Conservation (phyloP, 2,888 invertebrate species). For the Rhingia rostrata region DNA sequence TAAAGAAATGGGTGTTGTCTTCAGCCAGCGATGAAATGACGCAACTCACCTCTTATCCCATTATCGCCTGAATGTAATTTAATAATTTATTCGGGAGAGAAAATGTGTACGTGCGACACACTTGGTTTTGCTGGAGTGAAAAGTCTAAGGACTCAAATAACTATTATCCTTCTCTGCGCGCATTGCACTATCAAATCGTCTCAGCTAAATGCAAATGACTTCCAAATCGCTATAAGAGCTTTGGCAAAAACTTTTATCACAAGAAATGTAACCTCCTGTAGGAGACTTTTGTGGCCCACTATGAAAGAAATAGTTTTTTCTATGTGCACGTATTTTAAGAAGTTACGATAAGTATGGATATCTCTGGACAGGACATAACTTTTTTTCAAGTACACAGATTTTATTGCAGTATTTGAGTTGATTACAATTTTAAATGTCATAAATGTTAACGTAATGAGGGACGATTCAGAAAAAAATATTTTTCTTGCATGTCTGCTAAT, state of each 20-base stretch:
- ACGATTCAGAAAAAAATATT: no score
- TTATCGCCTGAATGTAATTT: constrained; percentile 56
- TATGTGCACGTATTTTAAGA: neutral
- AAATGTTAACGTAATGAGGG: no score
- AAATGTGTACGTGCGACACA: constrained; percentile 30
- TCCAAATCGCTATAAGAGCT: constrained; percentile 37
- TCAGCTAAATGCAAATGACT: constrained; percentile 61
- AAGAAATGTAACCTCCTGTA: constrained; percentile 7
- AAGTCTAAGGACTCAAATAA: neutral
- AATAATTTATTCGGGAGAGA: constrained; percentile 52
- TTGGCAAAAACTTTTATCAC: constrained; percentile 41
- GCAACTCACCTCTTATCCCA: constrained; percentile 29
- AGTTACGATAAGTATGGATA: neutral
- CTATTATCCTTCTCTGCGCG: constrained; percentile 5
- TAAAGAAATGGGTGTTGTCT: constrained; percentile 7
- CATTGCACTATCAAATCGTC: constrained; percentile 38
- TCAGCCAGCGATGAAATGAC: constrained; percentile 18
- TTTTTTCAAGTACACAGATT: neutral
- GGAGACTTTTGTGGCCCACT: neutral
- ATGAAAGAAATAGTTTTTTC: neutral
- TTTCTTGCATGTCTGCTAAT: no score
- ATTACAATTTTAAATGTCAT: neutral
- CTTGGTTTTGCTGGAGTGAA: neutral
- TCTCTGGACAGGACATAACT: neutral
- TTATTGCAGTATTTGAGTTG: neutral